These are phyloP conservation scores for Pogoniulus pusillus DNA, from an alignment of 2,797 vertebrate species.

Conservation along the genomic window DNA sequence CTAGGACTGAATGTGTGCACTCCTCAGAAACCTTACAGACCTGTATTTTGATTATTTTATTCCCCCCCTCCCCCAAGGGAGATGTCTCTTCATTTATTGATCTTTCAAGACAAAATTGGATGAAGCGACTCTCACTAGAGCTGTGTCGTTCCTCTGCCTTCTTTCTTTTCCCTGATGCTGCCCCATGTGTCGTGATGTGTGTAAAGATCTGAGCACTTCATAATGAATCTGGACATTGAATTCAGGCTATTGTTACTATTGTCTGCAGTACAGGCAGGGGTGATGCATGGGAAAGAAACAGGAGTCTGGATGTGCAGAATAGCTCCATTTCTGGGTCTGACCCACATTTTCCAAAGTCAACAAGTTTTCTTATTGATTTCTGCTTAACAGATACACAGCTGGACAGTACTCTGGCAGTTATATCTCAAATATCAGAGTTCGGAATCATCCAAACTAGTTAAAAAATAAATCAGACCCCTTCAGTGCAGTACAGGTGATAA, in stretches of 20 bases:
- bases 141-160: conserved; percentile 44
- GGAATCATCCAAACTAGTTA: not conserved
- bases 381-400: not conserved
- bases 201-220: conserved; percentile 49
- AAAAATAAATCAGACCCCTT: not conserved
- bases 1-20: conserved; percentile 34
- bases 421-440: not conserved
- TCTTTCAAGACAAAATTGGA: conserved; percentile 53
- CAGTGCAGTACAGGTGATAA: accelerated
- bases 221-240: conserved; percentile 50
- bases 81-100: conserved; percentile 56
- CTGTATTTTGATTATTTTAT: conserved; percentile 49
- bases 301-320: conserved; percentile 10
- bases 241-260: conserved; percentile 54
- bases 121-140: conserved; percentile 44
- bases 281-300: conserved; percentile 7
- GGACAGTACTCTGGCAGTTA: not conserved
- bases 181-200: conserved; percentile 36
- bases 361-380: not conserved
- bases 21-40: conserved; percentile 55
- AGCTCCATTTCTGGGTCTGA: conserved; percentile 46
- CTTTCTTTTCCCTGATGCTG: conserved; percentile 50
- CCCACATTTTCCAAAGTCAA: conserved; percentile 57
- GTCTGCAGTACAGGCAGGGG: conserved; percentile 25
- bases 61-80: not conserved